Evolutionary conservation across 2,888 invertebrate species (phyloP).

Genomic region (Morpho helenor): DNA sequence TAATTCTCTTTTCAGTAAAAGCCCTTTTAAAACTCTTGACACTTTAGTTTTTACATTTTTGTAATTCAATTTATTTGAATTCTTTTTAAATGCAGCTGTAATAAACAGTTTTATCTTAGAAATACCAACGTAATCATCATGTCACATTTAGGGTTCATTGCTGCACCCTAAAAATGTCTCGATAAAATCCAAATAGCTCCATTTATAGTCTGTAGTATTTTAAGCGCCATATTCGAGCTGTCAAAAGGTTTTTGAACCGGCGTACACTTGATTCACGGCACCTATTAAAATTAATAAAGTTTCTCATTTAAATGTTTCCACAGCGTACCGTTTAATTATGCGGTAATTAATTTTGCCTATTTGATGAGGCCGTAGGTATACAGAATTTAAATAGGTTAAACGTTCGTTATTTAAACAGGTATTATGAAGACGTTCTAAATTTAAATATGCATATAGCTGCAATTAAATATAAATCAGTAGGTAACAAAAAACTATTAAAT

Average conservation of each 20-base stretch:
- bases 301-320: slow-evolving; percentile 15
- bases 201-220: slow-evolving; percentile 5
- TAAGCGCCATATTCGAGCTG: slow-evolving; percentile 6
- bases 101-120: too few species aligned
- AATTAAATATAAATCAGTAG: too few species aligned
- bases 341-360: slow-evolving; percentile 2
- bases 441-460: too few species aligned
- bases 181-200: slow-evolving; percentile 3
- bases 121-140: too few species aligned
- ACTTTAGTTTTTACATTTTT: too few species aligned
- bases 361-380: background rate
- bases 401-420: background rate
- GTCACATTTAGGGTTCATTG: too few species aligned
- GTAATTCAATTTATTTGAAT: too few species aligned
- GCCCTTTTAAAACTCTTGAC: too few species aligned
- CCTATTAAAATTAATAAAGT: slow-evolving; percentile 10
- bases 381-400: background rate
- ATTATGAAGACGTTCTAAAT: too few species aligned
- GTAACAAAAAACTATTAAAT: too few species aligned
- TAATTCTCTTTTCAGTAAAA: too few species aligned
- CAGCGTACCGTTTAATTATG: slow-evolving; percentile 9
- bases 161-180: background rate
- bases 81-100: too few species aligned
- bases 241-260: slow-evolving; percentile 18
- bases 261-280: slow-evolving; percentile 6